phyloP scores from a whole-genome alignment of 2,888 invertebrate genomes.

The Apotomis turbidana region DNA sequence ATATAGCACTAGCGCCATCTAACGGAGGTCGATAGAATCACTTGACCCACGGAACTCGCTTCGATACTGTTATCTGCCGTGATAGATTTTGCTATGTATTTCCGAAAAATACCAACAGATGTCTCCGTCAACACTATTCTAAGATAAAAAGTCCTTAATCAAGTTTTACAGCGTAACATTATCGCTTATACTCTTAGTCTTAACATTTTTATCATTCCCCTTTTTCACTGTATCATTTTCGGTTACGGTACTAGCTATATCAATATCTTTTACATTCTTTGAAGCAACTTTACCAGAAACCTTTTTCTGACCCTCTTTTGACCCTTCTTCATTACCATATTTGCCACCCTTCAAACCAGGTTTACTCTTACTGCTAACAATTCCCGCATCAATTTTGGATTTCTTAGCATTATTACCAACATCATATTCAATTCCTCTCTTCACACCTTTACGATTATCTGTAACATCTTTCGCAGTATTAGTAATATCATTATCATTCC shows the following conservation, averaged over 20 bases:
- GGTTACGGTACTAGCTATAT: slow-evolving; percentile 28
- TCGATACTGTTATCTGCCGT: too few relatives aligned
- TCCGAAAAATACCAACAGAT: too few relatives aligned
- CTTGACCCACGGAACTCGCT: too few relatives aligned
- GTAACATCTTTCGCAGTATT: neutral
- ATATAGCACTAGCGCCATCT: too few relatives aligned
- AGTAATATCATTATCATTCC: neutral
- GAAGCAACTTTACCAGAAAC: neutral
- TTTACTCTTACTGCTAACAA: neutral
- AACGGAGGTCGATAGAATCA: too few relatives aligned
- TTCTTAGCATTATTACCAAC: neutral
- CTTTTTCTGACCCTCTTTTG: slow-evolving; percentile 20
- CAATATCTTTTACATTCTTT: slow-evolving; percentile 14
- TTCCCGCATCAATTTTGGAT: neutral
- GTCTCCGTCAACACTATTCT: too few relatives aligned
- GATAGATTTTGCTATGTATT: too few relatives aligned
- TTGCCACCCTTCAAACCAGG: slow-evolving; percentile 2
- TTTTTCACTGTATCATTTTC: slow-evolving; percentile 13
- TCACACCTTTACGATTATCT: neutral
- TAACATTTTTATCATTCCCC: slow-evolving; percentile 19
- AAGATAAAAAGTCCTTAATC: too few relatives aligned
- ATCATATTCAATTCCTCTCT: neutral
- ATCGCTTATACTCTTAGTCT: slow-evolving; percentile 27
- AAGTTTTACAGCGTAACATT: too few relatives aligned
- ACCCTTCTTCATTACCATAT: neutral